Percentiles rank a stretch among this genome's conserved stretches.
Evolutionary conservation across 2,797 vertebrate species (phyloP).

Genomic region (Halcyon leucocephala): DNA sequence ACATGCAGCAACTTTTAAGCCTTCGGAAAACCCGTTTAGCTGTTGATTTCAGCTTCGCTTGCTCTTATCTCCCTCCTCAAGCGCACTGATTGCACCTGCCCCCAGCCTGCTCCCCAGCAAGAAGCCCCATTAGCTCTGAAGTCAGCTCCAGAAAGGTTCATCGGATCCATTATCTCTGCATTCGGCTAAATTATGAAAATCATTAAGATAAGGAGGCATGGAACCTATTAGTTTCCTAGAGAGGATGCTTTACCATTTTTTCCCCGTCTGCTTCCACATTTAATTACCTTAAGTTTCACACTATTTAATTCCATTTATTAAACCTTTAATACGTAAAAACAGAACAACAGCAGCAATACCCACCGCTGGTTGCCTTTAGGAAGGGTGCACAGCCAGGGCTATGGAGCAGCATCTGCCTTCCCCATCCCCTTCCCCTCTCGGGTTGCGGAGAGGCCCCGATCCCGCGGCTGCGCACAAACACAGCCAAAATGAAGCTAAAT

Average conservation of each 20-base stretch:
- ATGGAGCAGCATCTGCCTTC: background rate
- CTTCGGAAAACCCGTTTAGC: background rate
- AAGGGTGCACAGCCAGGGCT: background rate
- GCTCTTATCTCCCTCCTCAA: background rate
- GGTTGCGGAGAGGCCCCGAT: accelerated
- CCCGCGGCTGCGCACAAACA: accelerated
- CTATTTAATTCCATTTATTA: slow-evolving; percentile 62
- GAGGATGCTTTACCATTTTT: slow-evolving; percentile 28
- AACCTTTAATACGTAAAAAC: slow-evolving; percentile 1
- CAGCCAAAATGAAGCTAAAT: background rate
- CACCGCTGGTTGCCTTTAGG: background rate
- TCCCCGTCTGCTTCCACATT: slow-evolving; percentile 47
- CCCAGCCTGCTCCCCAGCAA: background rate
- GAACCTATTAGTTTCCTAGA: slow-evolving; percentile 60
- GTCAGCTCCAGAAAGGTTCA: slow-evolving; percentile 60
- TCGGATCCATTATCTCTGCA: slow-evolving; percentile 62
- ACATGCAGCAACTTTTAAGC: background rate
- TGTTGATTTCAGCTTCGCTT: background rate
- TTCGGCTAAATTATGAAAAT: slow-evolving; percentile 69
- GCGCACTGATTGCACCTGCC: background rate
- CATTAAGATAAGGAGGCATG: slow-evolving; percentile 58
- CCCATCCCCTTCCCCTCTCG: accelerated
- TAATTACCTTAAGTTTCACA: slow-evolving; percentile 65
- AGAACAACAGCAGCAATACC: background rate
- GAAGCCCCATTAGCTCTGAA: slow-evolving; percentile 50